Conservation (phyloP, 2,113 vertebrate species). For the Lates calcarifer region DNA sequence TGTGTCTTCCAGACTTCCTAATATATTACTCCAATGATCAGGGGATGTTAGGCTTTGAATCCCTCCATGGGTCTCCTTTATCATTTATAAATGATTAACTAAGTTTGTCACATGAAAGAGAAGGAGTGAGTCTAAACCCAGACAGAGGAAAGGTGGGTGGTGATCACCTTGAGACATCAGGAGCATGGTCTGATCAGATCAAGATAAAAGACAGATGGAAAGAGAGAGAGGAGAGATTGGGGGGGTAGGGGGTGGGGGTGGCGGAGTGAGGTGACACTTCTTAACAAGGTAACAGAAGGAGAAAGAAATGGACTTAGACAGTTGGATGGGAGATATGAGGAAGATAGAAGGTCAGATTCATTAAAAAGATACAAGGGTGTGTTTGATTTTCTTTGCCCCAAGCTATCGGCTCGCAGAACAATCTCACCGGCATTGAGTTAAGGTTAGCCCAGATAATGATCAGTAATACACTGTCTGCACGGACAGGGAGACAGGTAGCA, state of each 20-base stretch:
- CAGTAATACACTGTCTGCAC: constrained; percentile 67
- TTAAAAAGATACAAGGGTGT: constrained; percentile 77
- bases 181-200: constrained; percentile 58
- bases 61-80: constrained; percentile 33
- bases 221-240: constrained; percentile 32
- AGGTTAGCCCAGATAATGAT: constrained; percentile 74
- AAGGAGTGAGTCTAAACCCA: constrained; percentile 43
- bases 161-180: constrained; percentile 71
- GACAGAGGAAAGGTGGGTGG: constrained; percentile 35
- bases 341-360: constrained; percentile 77
- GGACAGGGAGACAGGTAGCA: constrained; percentile 34
- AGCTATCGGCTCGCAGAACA: constrained; percentile 62
- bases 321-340: constrained; percentile 56
- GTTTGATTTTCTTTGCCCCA: constrained; percentile 71
- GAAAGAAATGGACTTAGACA: constrained; percentile 60
- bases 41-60: constrained; percentile 24
- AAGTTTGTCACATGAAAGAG: constrained; percentile 57
- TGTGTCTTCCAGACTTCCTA: constrained; percentile 40
- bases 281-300: constrained; percentile 65
- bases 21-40: constrained; percentile 34
- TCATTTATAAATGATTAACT: constrained; percentile 60
- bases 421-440: constrained; percentile 57
- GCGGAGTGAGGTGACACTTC: constrained; percentile 55
- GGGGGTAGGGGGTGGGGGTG: no score
- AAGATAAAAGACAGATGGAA: constrained; percentile 61